phyloP scores from a whole-genome alignment of 2,113 vertebrate genomes.

The Reinhardtius hippoglossoides region DNA sequence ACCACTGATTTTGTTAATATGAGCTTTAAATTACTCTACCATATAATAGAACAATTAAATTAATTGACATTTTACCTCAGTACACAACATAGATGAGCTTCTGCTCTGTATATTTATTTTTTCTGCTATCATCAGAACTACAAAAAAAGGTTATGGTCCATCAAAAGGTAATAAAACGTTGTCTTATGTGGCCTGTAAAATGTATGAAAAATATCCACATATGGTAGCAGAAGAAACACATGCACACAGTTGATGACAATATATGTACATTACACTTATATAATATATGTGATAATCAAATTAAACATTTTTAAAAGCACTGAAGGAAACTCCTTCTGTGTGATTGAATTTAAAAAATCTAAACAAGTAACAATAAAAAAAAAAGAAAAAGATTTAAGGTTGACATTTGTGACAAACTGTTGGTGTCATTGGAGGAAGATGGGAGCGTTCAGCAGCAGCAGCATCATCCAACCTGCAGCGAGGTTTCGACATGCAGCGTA shows the following conservation, averaged over 20 bases:
- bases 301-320: no score
- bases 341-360: neutral
- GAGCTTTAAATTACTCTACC: neutral
- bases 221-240: neutral
- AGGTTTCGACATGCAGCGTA: neutral
- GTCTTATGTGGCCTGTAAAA: neutral
- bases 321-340: neutral
- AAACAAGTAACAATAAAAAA: no score
- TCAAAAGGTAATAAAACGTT: neutral
- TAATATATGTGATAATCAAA: no score
- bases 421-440: neutral
- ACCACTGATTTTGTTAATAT: no score
- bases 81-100: neutral
- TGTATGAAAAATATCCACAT: neutral
- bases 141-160: no score
- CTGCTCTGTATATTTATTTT: neutral
- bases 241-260: neutral
- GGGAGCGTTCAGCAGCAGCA: constrained; percentile 5
- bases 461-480: neutral
- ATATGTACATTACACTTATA: neutral
- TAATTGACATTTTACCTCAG: neutral
- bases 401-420: neutral
- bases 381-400: neutral
- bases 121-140: neutral
- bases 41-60: neutral